These are phyloP conservation scores for Martes martes DNA, from an alignment of 2,113 vertebrate species.

Conservation along the genomic window DNA sequence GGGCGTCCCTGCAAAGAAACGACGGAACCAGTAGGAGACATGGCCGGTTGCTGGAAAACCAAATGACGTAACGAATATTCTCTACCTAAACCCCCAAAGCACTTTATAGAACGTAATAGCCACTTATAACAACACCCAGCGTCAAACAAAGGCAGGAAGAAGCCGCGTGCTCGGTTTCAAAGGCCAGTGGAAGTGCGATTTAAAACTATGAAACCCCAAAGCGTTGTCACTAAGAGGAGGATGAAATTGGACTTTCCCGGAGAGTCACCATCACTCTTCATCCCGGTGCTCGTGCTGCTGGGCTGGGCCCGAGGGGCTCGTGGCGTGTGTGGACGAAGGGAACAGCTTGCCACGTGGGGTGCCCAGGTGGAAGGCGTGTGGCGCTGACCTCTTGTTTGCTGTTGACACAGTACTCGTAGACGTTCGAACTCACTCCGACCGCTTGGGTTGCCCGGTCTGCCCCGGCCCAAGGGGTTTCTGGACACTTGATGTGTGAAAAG, in stretches of 20 bases:
- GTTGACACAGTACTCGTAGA: accelerated
- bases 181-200: neutral
- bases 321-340: neutral
- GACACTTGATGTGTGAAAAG: accelerated
- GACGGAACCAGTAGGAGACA: neutral
- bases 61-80: neutral
- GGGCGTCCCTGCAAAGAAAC: neutral
- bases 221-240: accelerated
- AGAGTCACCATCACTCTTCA: too few relatives aligned
- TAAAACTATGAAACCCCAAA: neutral
- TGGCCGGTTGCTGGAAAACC: neutral
- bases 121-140: accelerated
- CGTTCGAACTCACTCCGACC: accelerated
- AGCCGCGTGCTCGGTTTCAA: neutral
- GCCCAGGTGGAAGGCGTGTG: accelerated
- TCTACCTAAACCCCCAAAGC: neutral
- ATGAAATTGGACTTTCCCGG: accelerated
- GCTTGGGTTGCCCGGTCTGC: accelerated
- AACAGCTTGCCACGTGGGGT: accelerated
- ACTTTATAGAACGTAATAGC: accelerated
- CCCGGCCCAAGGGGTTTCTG: neutral
- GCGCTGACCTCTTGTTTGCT: accelerated
- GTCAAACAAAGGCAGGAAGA: neutral
- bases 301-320: neutral
- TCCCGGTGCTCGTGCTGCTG: too few relatives aligned